Percentiles rank a stretch among this genome's conserved stretches.
Evolutionary conservation across 2,888 invertebrate species (phyloP).

Genomic region (Tachystola acroxantha): DNA sequence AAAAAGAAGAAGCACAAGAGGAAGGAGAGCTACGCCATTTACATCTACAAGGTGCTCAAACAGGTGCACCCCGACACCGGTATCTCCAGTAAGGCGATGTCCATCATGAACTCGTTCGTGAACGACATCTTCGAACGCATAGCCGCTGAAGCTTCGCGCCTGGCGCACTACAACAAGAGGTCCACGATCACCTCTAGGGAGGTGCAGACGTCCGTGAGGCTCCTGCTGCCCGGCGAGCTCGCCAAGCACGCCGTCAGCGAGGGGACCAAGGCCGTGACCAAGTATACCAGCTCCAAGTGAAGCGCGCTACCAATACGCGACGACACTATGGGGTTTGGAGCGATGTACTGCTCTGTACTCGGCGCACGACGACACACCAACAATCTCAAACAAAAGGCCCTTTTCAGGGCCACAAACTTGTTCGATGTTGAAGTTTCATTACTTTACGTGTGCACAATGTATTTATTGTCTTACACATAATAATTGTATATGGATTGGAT

Average conservation of each 20-base stretch:
- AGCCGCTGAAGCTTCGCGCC: conserved; percentile 78
- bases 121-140: conserved; percentile 84
- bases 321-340: neutral
- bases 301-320: too few relatives aligned
- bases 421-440: neutral
- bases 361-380: neutral
- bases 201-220: conserved; percentile 83
- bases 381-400: too few relatives aligned
- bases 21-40: conserved; percentile 78
- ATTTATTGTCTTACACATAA: too few relatives aligned
- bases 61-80: conserved; percentile 82
- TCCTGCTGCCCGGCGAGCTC: conserved; percentile 83
- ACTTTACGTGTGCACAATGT: too few relatives aligned
- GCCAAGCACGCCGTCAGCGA: conserved; percentile 84
- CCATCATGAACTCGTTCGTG: conserved; percentile 78
- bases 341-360: neutral
- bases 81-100: conserved; percentile 74
- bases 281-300: conserved; percentile 70
- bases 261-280: conserved; percentile 81
- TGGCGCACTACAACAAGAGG: conserved; percentile 72
- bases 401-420: neutral
- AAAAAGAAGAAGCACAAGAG: conserved; percentile 66
- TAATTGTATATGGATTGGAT: too few relatives aligned
- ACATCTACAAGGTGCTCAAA: conserved; percentile 82
- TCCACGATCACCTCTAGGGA: conserved; percentile 79